Percentiles rank a stretch among this genome's conserved stretches.
Conservation (phyloP, 2,113 vertebrate genomes). For the Myanophis thanlyinensis region DNA sequence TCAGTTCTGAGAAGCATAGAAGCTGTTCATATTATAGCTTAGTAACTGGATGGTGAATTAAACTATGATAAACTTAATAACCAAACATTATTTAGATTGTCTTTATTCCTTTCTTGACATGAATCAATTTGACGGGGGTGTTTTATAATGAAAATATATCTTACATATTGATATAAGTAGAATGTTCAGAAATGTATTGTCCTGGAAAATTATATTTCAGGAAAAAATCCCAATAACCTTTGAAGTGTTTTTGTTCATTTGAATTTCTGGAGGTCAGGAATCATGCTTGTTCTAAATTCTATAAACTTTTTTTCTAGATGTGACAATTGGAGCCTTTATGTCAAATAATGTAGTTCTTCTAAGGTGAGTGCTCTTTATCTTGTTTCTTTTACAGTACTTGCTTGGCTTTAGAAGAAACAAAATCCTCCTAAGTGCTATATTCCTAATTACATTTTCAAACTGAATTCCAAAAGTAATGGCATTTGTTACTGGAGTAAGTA, state of each 20-base stretch:
- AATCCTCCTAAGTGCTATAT: background rate
- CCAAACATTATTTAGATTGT: background rate
- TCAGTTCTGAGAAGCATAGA: background rate
- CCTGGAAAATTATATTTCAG: background rate
- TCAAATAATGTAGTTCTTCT: constrained; percentile 89
- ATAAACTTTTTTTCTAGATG: constrained; percentile 78
- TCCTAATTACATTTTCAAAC: background rate
- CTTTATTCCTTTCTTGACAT: background rate
- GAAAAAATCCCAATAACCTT: background rate
- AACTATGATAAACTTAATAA: background rate
- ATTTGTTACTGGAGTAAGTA: background rate
- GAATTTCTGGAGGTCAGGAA: background rate
- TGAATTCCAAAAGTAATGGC: background rate
- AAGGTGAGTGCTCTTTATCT: constrained; percentile 77
- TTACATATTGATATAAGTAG: background rate
- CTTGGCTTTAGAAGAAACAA: background rate
- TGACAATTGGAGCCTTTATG: constrained; percentile 95
- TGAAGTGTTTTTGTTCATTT: background rate
- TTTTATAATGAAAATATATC: background rate
- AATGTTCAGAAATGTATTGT: background rate
- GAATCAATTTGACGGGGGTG: background rate
- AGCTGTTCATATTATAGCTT: background rate
- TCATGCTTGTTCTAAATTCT: constrained; percentile 39
- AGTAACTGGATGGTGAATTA: background rate
- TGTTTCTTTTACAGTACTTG: background rate